A percentile compares a stretch with the other conserved stretches of the same genome.
Evolutionary conservation across 2,113 vertebrate genomes (phyloP).

Genomic region (Aramus guarauna): DNA sequence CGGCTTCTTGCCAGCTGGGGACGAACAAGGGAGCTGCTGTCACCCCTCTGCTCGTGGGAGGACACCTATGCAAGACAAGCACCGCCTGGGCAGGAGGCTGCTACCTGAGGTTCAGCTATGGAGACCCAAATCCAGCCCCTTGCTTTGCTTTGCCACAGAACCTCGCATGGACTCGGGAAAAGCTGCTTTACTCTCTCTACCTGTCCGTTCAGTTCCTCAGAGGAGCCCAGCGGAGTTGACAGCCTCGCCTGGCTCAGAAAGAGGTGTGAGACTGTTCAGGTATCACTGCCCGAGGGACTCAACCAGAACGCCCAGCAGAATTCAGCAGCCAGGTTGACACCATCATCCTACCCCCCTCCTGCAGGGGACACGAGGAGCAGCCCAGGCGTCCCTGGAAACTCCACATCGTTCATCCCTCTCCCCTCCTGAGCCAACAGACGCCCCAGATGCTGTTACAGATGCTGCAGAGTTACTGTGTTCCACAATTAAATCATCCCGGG

Average conservation of each 20-base stretch:
- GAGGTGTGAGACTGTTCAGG: accelerated
- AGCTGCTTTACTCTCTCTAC: too few relatives aligned
- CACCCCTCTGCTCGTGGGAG: not conserved
- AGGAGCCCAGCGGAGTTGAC: not conserved
- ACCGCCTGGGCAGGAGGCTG: not conserved
- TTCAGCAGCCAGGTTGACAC: not conserved
- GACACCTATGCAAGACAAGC: not conserved
- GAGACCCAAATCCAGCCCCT: not conserved
- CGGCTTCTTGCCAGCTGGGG: not conserved
- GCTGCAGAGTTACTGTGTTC: not conserved
- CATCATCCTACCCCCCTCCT: too few relatives aligned
- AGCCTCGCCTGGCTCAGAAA: not conserved
- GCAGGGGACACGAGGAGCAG: accelerated
- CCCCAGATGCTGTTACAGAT: not conserved
- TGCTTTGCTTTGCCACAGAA: not conserved
- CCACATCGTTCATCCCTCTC: not conserved
- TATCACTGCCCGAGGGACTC: not conserved
- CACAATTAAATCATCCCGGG: not conserved
- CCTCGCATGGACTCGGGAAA: accelerated
- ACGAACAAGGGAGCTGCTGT: not conserved
- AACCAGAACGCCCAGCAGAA: not conserved
- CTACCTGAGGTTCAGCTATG: accelerated
- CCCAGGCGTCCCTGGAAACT: not conserved
- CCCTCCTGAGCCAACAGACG: not conserved
- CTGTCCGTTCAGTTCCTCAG: accelerated